A percentile compares a stretch with the other conserved stretches of the same genome.
Evolutionary conservation across 2,113 vertebrate genomes (phyloP).

Genomic region (Gobio gobio): DNA sequence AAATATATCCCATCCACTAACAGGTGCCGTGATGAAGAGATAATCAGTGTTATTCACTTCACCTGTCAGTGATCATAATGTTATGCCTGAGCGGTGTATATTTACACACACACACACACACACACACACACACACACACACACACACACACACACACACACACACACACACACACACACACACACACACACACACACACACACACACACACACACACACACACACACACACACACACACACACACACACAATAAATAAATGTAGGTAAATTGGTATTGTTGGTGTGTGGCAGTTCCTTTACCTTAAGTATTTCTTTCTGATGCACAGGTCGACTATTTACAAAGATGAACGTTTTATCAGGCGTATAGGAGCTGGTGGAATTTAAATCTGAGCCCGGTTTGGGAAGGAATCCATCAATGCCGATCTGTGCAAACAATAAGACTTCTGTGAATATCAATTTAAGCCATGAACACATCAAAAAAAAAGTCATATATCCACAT

Average conservation of each 20-base stretch:
- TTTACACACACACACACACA: not conserved
- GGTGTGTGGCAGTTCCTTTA: slow-evolving; percentile 55
- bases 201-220: not conserved
- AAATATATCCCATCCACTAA: no score
- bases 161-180: not conserved
- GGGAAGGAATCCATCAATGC: slow-evolving; percentile 89
- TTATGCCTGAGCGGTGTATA: not conserved
- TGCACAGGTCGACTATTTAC: slow-evolving; percentile 89
- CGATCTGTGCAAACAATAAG: slow-evolving; percentile 77
- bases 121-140: not conserved
- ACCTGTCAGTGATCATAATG: no score
- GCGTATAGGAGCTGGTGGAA: slow-evolving; percentile 81
- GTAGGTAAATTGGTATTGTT: not conserved
- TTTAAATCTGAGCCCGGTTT: slow-evolving; percentile 81
- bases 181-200: not conserved
- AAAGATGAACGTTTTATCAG: slow-evolving; percentile 89
- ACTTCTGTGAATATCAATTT: slow-evolving; percentile 10
- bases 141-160: not conserved
- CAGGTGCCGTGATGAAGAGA: no score
- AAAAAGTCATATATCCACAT: not conserved
- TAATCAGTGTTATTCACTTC: no score
- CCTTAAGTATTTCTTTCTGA: slow-evolving; percentile 94
- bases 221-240: not conserved
- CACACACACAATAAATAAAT: not conserved
- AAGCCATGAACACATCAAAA: not conserved